Conservation (phyloP, 2,888 invertebrate species). For the Ernsta delagoae region DNA sequence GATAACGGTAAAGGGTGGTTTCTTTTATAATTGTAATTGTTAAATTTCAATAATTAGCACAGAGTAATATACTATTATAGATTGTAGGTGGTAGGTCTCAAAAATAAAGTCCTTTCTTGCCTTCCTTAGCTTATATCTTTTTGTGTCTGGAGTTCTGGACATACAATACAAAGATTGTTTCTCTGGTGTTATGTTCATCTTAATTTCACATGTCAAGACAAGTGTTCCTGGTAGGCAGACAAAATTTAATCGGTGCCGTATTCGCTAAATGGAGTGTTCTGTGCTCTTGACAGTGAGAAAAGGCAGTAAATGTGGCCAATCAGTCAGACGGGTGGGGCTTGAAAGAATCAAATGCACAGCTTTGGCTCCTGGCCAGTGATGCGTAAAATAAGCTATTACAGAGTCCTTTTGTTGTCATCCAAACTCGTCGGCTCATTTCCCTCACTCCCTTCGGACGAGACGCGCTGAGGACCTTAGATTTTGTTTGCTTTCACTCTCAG, state of each 20-base stretch:
- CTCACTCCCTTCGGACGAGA: conserved; percentile 39
- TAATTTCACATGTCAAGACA: conserved; percentile 34
- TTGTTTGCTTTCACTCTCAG: conserved; percentile 30
- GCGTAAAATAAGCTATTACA: conserved; percentile 68
- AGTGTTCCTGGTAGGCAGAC: conserved; percentile 44
- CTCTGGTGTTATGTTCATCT: conserved; percentile 22
- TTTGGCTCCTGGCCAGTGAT: conserved; percentile 56
- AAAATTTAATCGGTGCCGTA: conserved; percentile 45
- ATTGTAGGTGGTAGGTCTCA: no score
- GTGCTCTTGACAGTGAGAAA: conserved; percentile 59
- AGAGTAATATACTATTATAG: no score
- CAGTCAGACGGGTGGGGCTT: conserved; percentile 46
- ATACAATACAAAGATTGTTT: neutral
- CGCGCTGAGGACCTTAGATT: conserved; percentile 25
- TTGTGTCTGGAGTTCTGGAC: no score
- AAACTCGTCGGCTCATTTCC: conserved; percentile 47
- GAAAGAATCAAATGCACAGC: conserved; percentile 55
- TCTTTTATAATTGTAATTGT: no score
- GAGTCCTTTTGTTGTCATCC: conserved; percentile 61
- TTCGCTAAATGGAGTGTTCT: conserved; percentile 48
- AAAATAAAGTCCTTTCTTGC: no score
- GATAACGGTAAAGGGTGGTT: neutral
- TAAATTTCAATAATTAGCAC: no score
- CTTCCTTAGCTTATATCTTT: no score
- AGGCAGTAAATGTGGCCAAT: conserved; percentile 50